Conservation (phyloP, 2,797 vertebrate species). For the Cichlasoma orientale region DNA sequence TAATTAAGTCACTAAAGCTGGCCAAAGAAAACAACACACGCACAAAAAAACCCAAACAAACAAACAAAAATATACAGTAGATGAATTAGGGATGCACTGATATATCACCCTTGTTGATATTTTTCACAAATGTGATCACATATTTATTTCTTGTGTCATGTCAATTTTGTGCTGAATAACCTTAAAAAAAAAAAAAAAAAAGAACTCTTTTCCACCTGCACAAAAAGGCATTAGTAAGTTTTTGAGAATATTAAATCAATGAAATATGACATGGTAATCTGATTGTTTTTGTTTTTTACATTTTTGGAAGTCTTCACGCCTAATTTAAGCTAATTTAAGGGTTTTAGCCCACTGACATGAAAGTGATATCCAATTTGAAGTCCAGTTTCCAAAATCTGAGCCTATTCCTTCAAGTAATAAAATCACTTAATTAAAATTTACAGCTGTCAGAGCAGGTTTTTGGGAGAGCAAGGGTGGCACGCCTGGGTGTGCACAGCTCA, state of each 20-base stretch:
- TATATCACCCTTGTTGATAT: not conserved
- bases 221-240: no score
- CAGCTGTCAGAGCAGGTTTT: not conserved
- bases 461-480: not conserved
- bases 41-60: no score
- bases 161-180: no score
- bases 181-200: no score
- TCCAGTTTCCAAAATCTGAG: not conserved
- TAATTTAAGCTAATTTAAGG: not conserved
- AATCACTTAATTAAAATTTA: not conserved
- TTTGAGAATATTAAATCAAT: not conserved
- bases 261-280: not conserved
- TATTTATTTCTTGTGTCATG: rapidly evolving
- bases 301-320: rapidly evolving
- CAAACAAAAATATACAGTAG: not conserved
- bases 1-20: not conserved
- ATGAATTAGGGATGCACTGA: not conserved
- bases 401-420: not conserved
- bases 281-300: not conserved
- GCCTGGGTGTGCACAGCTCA: not conserved
- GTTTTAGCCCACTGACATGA: not conserved
- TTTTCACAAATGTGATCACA: not conserved
- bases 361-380: no score
- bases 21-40: no score
- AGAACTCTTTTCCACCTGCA: no score